Percentiles rank a stretch among this genome's conserved stretches.
These are phyloP conservation scores for Ornithoptera priamus DNA, from an alignment of 2,888 invertebrate species.

Conservation along the genomic window DNA sequence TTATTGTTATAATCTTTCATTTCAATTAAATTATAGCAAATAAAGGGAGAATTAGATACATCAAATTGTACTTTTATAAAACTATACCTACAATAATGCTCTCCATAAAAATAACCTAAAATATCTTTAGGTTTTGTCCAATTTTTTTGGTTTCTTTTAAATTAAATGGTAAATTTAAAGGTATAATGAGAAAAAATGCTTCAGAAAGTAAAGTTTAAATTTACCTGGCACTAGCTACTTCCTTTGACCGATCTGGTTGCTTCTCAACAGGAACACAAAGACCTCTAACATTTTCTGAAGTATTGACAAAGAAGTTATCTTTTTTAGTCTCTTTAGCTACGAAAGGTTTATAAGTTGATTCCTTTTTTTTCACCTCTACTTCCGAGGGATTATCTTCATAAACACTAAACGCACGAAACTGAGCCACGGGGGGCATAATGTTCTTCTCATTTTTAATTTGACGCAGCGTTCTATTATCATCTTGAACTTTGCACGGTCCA, in stretches of 20 bases:
- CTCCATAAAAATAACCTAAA: background rate
- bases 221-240: constrained; percentile 52
- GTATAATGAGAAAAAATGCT: background rate
- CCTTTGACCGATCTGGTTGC: constrained; percentile 58
- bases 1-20: too few species aligned
- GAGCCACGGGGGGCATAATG: constrained; percentile 82
- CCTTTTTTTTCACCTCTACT: constrained; percentile 65
- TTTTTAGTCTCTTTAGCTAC: constrained; percentile 62
- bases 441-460: constrained; percentile 75
- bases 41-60: too few species aligned
- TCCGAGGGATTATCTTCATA: constrained; percentile 83
- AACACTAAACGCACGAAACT: constrained; percentile 88
- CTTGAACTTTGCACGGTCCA: constrained; percentile 71
- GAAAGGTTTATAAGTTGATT: constrained; percentile 69
- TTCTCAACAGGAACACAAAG: constrained; percentile 62
- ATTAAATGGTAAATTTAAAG: background rate
- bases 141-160: background rate
- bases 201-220: constrained; percentile 26
- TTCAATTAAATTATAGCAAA: too few species aligned
- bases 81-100: background rate
- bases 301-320: constrained; percentile 58
- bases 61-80: background rate
- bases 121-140: background rate
- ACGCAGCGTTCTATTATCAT: constrained; percentile 70
- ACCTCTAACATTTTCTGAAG: constrained; percentile 60